Conservation (phyloP, 2,113 vertebrate genomes). For the Entomyzon cyanotis region DNA sequence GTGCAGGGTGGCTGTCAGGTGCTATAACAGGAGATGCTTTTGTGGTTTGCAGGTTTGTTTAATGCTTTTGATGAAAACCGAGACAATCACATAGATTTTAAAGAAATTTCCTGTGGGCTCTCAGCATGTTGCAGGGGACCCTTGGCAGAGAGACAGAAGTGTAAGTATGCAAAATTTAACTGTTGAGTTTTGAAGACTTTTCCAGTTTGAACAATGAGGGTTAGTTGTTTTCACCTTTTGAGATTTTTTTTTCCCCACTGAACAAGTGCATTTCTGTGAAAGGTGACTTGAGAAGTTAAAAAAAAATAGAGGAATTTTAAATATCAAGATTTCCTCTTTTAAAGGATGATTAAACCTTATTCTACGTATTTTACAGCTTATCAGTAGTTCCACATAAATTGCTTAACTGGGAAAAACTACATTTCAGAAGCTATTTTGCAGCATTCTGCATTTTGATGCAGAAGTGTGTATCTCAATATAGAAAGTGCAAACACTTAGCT, state of each 20-base stretch:
- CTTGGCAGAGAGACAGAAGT: constrained; percentile 96
- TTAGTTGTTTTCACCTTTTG: neutral
- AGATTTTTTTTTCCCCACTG: neutral
- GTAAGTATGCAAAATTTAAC: constrained; percentile 78
- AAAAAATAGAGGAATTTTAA: neutral
- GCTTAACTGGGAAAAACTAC: neutral
- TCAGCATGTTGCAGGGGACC: constrained; percentile 97
- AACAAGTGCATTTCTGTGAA: neutral
- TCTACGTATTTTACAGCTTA: neutral
- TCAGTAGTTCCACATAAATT: neutral
- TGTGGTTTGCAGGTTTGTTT: constrained; percentile 87
- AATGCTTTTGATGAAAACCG: constrained; percentile 99
- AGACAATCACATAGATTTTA: constrained; percentile 99
- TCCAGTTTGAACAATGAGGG: neutral
- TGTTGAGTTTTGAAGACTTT: neutral
- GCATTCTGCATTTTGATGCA: neutral
- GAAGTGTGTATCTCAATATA: neutral
- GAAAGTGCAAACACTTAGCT: neutral
- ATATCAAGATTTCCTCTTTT: neutral
- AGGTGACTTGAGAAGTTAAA: neutral
- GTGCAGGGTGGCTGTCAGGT: neutral
- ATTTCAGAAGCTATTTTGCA: neutral
- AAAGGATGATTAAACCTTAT: neutral
- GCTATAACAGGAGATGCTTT: constrained; percentile 51
- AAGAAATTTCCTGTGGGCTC: constrained; percentile 98